phyloP scores from a whole-genome alignment of 2,888 invertebrate species.

The Lasioglossum morio region DNA sequence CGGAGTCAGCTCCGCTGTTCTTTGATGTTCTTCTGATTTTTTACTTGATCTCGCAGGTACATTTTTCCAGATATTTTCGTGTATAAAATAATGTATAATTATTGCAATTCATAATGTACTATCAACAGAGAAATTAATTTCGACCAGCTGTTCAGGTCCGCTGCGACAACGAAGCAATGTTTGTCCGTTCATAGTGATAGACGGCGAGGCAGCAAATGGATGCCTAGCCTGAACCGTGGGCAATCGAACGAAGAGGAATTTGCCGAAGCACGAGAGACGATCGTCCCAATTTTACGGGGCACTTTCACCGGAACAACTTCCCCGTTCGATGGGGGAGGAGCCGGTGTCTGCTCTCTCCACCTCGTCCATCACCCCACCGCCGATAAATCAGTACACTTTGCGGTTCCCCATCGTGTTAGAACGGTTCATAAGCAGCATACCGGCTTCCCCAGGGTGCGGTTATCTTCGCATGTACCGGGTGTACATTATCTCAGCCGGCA shows the following conservation, averaged over 20 bases:
- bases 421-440: slow-evolving; percentile 78
- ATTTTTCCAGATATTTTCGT: too few species aligned
- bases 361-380: slow-evolving; percentile 81
- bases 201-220: neutral
- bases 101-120: too few species aligned
- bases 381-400: slow-evolving; percentile 83
- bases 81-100: too few species aligned
- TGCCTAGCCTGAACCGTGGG: neutral
- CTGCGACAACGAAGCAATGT: neutral
- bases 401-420: slow-evolving; percentile 83
- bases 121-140: neutral
- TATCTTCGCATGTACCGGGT: slow-evolving; percentile 82
- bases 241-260: neutral
- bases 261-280: neutral
- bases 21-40: neutral
- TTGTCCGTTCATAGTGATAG: neutral
- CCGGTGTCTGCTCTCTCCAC: slow-evolving; percentile 23
- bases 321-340: neutral
- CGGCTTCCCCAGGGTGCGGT: slow-evolving; percentile 81
- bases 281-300: neutral
- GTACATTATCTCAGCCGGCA: slow-evolving; percentile 79
- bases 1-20: neutral
- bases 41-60: neutral
- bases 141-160: neutral
- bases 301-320: neutral